Base-by-base conservation (phyloP, 2,113 vertebrate genomes). In the Axis porcinus region DNA sequence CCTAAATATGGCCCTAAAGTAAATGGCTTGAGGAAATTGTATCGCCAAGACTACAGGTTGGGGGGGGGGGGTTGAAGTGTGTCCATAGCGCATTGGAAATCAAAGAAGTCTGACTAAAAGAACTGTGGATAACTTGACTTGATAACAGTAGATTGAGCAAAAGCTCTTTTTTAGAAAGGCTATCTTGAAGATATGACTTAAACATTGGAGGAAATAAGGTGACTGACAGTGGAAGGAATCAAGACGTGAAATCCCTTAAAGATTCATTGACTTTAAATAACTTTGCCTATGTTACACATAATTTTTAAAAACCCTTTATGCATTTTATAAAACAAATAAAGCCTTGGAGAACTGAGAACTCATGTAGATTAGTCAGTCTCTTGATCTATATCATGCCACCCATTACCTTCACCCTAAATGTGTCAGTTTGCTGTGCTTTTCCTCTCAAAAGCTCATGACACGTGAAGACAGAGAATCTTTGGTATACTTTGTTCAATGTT, bases 21-120 rank as follows among this genome's bases (percentile, higher is more conserved):
- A 52, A n/a, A 83, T 83, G 13, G 19, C 52, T 83, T 55, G 81
- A 83, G 21, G 21, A 55, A 55, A 55, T 0, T 36, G 21, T n/a
- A 83, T 55, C 21, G 2, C 50, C 54, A 55, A 25, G 52, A 15
- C 50, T 81, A n/a, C 47, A 52, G 47, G 45, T 79, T 9, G 19
- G 4, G 13, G 0, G 2, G 4, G 7, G 2, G 4, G 7, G 7
- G 25, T 55, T 36, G 33, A 55, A 55, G 52, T 55, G 50, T 55
- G 52, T 36, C 81, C 52, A 55, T 5, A 55, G 7, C 23, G 2
- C 33, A 36, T 2, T 83, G 52, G 81, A 40, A 27, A 83, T 83
- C 52, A 83, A 25, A 55, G 81, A 83, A 40, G 21, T 25, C 81
- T 52, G 33, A 16, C n/a, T 83, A 9, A 83, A 83, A 40, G 33